Conservation (phyloP, 2,113 vertebrate genomes). For the Balaeniceps rex region DNA sequence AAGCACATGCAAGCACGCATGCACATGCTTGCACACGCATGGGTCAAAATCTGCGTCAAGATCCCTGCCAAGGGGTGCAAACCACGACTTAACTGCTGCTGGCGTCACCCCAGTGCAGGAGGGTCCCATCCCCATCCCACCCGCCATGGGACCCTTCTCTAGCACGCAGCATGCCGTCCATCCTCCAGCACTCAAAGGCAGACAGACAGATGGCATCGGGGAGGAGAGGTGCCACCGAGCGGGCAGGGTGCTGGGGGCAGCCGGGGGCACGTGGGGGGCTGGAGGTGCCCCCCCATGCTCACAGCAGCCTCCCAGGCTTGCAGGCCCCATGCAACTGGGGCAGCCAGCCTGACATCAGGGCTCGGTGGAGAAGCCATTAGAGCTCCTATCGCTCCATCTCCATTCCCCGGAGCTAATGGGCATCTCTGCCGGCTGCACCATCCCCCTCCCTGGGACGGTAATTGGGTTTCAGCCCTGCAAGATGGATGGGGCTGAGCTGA, state of each 20-base stretch:
- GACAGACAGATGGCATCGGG: accelerated
- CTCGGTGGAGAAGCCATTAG: not conserved
- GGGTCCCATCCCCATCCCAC: not conserved
- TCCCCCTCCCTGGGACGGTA: not conserved
- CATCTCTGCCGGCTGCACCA: not conserved
- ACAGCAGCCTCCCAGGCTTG: too few species aligned
- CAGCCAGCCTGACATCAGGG: not conserved
- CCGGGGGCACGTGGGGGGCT: accelerated
- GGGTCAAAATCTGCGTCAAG: not conserved
- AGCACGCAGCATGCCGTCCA: accelerated
- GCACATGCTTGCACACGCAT: accelerated
- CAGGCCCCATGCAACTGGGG: accelerated
- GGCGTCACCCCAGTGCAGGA: not conserved
- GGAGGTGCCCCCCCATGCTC: not conserved
- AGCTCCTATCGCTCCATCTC: slow-evolving; percentile 13
- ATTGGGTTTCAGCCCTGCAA: slow-evolving; percentile 19
- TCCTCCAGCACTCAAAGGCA: not conserved
- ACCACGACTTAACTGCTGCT: not conserved
- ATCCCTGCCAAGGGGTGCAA: not conserved
- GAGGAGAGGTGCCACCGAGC: too few species aligned
- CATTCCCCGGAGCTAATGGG: not conserved
- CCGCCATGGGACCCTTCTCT: not conserved
- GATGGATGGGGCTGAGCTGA: not conserved
- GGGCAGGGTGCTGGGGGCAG: not conserved
- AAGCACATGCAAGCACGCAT: not conserved